A percentile compares a stretch with the other conserved stretches of the same genome.
These are phyloP conservation scores for Papilio machaon DNA, from an alignment of 1,140 invertebrate species.

Conservation along the genomic window DNA sequence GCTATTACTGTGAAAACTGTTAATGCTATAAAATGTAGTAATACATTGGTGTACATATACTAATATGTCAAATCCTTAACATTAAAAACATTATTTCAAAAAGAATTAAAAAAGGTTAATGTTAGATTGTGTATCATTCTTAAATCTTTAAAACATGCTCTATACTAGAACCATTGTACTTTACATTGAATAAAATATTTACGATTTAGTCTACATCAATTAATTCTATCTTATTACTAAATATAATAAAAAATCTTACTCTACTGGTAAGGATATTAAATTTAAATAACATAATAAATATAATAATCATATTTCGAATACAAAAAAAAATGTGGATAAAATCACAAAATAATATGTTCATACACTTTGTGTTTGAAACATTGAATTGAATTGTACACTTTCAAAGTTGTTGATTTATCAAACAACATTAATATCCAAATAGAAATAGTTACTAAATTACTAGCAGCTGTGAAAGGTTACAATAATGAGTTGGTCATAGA, in stretches of 20 bases:
- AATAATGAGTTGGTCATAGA: too few species aligned
- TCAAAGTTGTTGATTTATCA: slow-evolving; percentile 9
- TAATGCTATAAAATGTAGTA: slow-evolving; percentile 26
- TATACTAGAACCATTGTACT: slow-evolving; percentile 36
- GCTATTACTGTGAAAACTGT: slow-evolving; percentile 1
- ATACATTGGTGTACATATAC: slow-evolving; percentile 37
- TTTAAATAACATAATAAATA: slow-evolving; percentile 17
- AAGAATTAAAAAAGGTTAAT: not conserved
- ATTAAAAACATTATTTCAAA: slow-evolving; percentile 25
- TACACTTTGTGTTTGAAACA: slow-evolving; percentile 37
- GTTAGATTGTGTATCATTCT: not conserved
- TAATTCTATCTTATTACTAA: slow-evolving; percentile 10
- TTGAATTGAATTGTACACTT: slow-evolving; percentile 6
- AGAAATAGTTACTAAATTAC: not conserved
- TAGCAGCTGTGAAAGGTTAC: too few species aligned
- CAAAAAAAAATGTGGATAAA: slow-evolving; percentile 17
- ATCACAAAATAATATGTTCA: slow-evolving; percentile 35
- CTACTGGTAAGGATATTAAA: slow-evolving; percentile 6
- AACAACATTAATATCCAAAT: slow-evolving; percentile 17
- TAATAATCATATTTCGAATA: not conserved
- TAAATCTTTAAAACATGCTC: slow-evolving; percentile 23
- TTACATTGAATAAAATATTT: slow-evolving; percentile 24
- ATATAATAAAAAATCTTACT: slow-evolving; percentile 10
- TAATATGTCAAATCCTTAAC: slow-evolving; percentile 10
- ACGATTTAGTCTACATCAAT: not conserved